A percentile compares a stretch with the other conserved stretches of the same genome.
These are phyloP conservation scores for Troides aeacus DNA, from an alignment of 2,888 invertebrate species.

Conservation along the genomic window DNA sequence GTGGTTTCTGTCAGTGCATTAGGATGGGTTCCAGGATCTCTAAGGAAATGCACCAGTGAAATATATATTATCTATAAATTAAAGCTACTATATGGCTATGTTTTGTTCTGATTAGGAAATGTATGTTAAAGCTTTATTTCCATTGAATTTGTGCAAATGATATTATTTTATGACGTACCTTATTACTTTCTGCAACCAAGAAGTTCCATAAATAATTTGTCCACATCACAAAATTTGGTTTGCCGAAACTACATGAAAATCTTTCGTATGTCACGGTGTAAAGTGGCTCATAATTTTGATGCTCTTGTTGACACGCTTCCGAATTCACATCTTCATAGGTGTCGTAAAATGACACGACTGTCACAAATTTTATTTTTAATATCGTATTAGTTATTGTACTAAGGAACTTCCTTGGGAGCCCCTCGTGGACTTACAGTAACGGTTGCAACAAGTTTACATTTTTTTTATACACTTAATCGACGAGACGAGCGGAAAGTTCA, in stretches of 20 bases:
- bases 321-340: constrained; percentile 1
- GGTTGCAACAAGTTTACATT: background rate
- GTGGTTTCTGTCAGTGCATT: no score
- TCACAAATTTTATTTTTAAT: constrained; percentile 16
- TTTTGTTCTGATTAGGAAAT: background rate
- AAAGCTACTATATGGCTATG: no score
- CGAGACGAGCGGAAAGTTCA: no score
- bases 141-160: background rate
- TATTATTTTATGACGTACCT: constrained; percentile 37
- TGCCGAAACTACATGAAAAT: constrained; percentile 31
- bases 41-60: no score
- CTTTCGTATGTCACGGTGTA: constrained; percentile 39
- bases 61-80: no score
- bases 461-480: no score
- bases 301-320: constrained; percentile 20
- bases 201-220: constrained; percentile 45
- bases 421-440: background rate
- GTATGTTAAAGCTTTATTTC: background rate
- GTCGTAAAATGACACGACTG: constrained; percentile 9
- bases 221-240: constrained; percentile 51
- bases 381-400: constrained; percentile 6
- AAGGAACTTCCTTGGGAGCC: constrained; percentile 3
- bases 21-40: no score
- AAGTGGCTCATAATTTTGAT: constrained; percentile 16
- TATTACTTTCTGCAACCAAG: constrained; percentile 43